phyloP scores from a whole-genome alignment of 2,888 invertebrate species.

The Frankliniella fusca region DNA sequence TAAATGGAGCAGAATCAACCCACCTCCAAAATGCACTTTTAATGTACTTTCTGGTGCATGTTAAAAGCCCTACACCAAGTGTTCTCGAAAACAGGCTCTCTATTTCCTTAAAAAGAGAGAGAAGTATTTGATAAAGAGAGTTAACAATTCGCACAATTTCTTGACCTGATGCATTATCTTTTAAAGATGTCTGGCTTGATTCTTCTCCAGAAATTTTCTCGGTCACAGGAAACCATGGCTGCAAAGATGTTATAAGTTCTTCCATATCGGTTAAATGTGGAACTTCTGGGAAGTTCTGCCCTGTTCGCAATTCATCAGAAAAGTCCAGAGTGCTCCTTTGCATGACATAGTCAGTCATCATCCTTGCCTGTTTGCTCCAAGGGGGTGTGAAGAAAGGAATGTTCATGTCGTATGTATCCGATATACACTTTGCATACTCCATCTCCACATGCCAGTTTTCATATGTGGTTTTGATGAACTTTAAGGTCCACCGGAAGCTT shows the following conservation, averaged over 20 bases:
- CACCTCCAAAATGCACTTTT: conserved; percentile 7
- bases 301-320: not conserved
- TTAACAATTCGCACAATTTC: not conserved
- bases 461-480: not conserved
- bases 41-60: not conserved
- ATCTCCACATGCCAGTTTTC: conserved; percentile 8
- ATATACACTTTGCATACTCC: not conserved
- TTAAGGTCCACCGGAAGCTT: not conserved
- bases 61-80: not conserved
- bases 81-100: not conserved
- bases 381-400: not conserved
- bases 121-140: not conserved
- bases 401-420: not conserved
- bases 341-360: not conserved
- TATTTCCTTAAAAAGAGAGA: not conserved
- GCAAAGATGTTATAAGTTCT: not conserved
- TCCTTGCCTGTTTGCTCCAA: not conserved
- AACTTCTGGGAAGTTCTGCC: not conserved
- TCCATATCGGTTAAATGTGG: not conserved
- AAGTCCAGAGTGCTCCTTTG: no score
- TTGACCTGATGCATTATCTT: not conserved
- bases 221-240: not conserved
- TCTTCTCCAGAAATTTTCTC: not conserved
- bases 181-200: not conserved
- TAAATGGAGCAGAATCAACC: not conserved